Conservation (phyloP, 2,113 vertebrate genomes). For the Oreamnos americanus region DNA sequence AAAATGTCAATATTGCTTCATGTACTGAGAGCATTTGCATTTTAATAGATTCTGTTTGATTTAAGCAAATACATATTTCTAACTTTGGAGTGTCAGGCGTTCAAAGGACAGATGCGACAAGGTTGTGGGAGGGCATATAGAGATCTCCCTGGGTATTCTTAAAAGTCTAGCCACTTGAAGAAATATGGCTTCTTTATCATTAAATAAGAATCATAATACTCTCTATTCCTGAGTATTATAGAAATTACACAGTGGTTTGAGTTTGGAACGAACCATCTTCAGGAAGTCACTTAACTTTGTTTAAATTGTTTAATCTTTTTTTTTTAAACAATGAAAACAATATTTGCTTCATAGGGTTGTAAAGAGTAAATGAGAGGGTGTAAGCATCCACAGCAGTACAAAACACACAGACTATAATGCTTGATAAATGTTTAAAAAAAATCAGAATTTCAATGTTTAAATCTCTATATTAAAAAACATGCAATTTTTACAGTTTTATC, state of each 20-base stretch:
- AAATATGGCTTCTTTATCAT: neutral
- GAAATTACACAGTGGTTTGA: neutral
- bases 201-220: neutral
- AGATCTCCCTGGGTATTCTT: neutral
- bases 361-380: neutral
- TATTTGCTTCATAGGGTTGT: neutral
- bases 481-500: neutral
- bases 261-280: neutral
- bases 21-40: neutral
- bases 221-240: neutral
- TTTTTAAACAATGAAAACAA: neutral
- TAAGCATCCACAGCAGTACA: neutral
- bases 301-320: neutral
- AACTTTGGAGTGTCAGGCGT: neutral
- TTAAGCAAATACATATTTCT: neutral
- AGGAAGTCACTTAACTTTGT: neutral
- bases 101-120: neutral
- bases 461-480: neutral
- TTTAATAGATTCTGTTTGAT: slow-evolving; percentile 14
- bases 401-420: neutral
- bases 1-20: neutral
- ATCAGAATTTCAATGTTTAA: neutral
- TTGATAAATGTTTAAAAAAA: neutral
- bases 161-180: neutral
- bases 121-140: neutral